phyloP scores from a whole-genome alignment of 2,888 invertebrate genomes.

The Harpagoxenus sublaevis region DNA sequence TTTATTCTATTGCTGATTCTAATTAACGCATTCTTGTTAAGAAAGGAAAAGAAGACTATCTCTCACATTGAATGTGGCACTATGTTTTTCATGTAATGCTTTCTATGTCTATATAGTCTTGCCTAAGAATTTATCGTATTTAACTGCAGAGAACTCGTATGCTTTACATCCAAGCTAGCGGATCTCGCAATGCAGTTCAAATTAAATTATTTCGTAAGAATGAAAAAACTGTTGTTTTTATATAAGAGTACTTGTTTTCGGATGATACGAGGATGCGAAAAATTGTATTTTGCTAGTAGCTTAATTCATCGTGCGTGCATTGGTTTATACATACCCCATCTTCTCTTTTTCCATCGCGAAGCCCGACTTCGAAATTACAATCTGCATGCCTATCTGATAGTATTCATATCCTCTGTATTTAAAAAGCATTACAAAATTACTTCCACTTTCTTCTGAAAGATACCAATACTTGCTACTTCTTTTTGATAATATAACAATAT shows the following conservation, averaged over 20 bases:
- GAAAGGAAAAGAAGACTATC: constrained; percentile 59
- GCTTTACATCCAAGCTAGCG: constrained; percentile 35
- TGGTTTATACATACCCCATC: constrained; percentile 38
- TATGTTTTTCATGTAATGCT: constrained; percentile 83
- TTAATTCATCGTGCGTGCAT: constrained; percentile 60
- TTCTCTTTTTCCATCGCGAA: constrained; percentile 46
- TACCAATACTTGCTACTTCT: constrained; percentile 58
- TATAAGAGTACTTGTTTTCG: constrained; percentile 56
- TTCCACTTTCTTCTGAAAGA: constrained; percentile 23
- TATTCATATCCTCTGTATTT: constrained; percentile 50
- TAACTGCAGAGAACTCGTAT: constrained; percentile 11
- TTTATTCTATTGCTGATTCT: constrained; percentile 78
- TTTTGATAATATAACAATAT: constrained; percentile 61
- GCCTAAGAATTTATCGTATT: constrained; percentile 62
- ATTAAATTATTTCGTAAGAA: not conserved
- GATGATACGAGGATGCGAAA: constrained; percentile 52
- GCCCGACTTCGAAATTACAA: constrained; percentile 39
- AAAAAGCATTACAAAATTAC: constrained; percentile 49
- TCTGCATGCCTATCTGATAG: constrained; percentile 65
- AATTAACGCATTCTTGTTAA: constrained; percentile 75
- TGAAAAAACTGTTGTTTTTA: not conserved
- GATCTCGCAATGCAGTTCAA: constrained; percentile 19
- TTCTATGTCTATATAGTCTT: constrained; percentile 75
- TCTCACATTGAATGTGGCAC: constrained; percentile 82
- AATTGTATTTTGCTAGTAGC: constrained; percentile 56